A percentile compares a stretch with the other conserved stretches of the same genome.
phyloP scores from a whole-genome alignment of 2,113 vertebrate genomes.

The Chloropsis hardwickii region DNA sequence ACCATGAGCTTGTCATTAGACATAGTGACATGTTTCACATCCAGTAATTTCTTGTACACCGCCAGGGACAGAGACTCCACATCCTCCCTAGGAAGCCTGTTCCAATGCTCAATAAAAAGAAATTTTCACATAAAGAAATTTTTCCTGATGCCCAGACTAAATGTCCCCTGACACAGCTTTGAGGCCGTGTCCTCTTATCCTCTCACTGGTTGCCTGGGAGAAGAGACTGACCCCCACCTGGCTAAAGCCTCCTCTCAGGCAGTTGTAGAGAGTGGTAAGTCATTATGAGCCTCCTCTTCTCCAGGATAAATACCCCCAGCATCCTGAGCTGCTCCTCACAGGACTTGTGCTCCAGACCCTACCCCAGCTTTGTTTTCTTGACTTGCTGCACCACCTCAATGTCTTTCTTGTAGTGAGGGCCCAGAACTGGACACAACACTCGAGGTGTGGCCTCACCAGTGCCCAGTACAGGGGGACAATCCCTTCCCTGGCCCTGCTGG shows the following conservation, averaged over 20 bases:
- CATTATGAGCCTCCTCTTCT: not conserved
- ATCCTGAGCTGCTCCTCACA: not conserved
- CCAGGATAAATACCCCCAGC: not conserved
- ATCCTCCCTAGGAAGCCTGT: too few relatives aligned
- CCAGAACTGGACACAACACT: not conserved
- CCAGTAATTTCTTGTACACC: not conserved
- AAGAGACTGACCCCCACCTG: not conserved
- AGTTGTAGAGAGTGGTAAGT: rapidly evolving
- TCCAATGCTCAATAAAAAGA: not conserved
- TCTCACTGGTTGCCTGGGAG: not conserved
- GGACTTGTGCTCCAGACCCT: rapidly evolving
- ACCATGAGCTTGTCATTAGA: not conserved
- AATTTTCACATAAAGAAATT: not conserved
- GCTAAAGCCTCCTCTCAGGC: not conserved
- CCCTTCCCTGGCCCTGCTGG: not conserved
- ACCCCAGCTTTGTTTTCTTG: not conserved
- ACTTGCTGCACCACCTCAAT: not conserved
- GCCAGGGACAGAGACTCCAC: not conserved
- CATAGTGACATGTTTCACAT: not conserved
- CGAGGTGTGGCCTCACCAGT: not conserved
- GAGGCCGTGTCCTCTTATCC: not conserved
- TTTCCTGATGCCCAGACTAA: not conserved
- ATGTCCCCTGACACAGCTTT: not conserved
- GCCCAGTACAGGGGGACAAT: not conserved
- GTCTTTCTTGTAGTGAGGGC: not conserved